Percentiles rank a stretch among this genome's conserved stretches.
These are phyloP conservation scores for Pluvialis apricaria DNA, from an alignment of 2,113 vertebrate genomes.

Conservation along the genomic window DNA sequence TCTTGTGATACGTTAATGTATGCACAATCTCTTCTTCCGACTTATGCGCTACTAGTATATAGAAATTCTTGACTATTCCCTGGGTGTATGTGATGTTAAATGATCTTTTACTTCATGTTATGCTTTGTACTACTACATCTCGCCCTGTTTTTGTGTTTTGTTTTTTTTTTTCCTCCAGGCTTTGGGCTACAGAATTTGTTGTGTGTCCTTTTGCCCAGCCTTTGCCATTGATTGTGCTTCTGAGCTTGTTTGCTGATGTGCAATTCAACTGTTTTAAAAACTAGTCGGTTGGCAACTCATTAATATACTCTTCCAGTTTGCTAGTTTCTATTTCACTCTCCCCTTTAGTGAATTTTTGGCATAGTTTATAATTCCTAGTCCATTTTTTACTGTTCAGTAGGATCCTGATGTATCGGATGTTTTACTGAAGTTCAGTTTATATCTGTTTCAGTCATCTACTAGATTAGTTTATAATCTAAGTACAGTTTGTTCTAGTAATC, in stretches of 20 bases:
- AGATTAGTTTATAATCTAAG: not conserved
- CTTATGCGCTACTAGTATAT: not conserved
- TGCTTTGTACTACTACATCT: not conserved
- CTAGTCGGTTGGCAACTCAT: not conserved
- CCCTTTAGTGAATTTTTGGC: not conserved
- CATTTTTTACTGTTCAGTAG: not conserved
- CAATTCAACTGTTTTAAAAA: not conserved
- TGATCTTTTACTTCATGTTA: not conserved
- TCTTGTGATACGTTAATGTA: slow-evolving; percentile 61
- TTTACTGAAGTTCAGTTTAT: not conserved
- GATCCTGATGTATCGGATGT: not conserved
- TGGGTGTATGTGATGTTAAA: not conserved
- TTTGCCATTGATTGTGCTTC: not conserved
- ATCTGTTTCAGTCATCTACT: not conserved
- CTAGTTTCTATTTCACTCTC: not conserved
- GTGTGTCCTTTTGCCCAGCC: not conserved
- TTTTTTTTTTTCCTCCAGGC: not conserved
- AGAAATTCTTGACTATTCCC: not conserved
- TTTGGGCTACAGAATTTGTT: not conserved
- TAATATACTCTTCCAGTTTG: not conserved
- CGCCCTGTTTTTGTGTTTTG: too few species aligned
- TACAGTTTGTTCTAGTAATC: not conserved
- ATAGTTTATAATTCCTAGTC: not conserved
- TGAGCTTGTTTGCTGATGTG: not conserved
- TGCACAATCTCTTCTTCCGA: slow-evolving; percentile 29